phyloP scores from a whole-genome alignment of 1,140 invertebrate genomes.

The Heliothis virescens region DNA sequence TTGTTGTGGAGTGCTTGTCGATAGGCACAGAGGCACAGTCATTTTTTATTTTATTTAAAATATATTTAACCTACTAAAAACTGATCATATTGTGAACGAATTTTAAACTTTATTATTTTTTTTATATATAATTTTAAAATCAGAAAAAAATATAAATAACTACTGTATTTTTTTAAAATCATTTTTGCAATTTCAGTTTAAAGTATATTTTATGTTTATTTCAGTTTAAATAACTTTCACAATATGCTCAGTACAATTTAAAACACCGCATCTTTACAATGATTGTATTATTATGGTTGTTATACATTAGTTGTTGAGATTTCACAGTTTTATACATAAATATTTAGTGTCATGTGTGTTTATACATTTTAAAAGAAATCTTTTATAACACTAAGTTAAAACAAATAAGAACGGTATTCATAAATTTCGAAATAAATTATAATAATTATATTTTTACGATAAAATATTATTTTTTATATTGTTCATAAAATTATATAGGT shows the following conservation, averaged over 20 bases:
- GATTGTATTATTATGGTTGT: constrained; percentile 57
- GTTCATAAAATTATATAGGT: no score
- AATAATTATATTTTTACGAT: no score
- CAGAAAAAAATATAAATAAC: neutral
- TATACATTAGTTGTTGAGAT: constrained; percentile 33
- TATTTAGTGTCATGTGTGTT: constrained; percentile 1
- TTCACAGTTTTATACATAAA: constrained; percentile 22
- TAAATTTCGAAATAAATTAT: no score
- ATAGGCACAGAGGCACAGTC: constrained; percentile 81
- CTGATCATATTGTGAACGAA: constrained; percentile 31
- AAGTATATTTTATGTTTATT: neutral
- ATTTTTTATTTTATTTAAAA: constrained; percentile 54
- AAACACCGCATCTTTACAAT: constrained; percentile 74
- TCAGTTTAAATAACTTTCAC: constrained; percentile 29
- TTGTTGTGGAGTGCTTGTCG: constrained; percentile 69
- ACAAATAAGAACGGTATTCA: no score
- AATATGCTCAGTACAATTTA: constrained; percentile 26
- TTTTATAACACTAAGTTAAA: neutral
- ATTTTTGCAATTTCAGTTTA: neutral
- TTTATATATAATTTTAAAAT: neutral
- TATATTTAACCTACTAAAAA: constrained; percentile 42
- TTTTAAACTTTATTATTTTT: neutral
- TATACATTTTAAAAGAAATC: constrained; percentile 14
- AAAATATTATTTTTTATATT: no score
- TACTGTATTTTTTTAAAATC: constrained; percentile 22